Conservation (phyloP, 2,113 vertebrate genomes). For the Hiodon alosoides region DNA sequence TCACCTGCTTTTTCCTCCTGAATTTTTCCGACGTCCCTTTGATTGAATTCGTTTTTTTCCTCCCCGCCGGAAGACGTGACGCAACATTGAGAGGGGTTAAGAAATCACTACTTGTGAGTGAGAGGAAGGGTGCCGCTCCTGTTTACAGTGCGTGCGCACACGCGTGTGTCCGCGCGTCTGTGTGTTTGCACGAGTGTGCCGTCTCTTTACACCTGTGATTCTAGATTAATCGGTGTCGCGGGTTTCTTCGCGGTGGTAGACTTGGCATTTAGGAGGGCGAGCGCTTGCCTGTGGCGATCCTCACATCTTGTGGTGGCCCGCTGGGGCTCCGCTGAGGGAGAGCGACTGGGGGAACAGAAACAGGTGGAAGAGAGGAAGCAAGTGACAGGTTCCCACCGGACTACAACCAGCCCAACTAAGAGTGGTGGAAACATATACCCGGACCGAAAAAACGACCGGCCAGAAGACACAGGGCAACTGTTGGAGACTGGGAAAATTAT, state of each 20-base stretch:
- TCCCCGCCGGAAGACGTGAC: not conserved
- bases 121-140: not conserved
- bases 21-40: not conserved
- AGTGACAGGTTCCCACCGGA: not conserved
- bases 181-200: not conserved
- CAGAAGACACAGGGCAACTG: not conserved
- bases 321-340: not conserved
- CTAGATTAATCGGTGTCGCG: not conserved
- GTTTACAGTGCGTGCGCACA: no score
- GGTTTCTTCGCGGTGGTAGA: not conserved
- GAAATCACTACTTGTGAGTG: not conserved
- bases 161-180: not conserved
- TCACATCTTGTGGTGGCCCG: no score
- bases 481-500: not conserved
- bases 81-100: not conserved
- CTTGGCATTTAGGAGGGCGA: not conserved
- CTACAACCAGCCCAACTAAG: not conserved
- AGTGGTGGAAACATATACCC: not conserved
- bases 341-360: no score
- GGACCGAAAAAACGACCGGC: not conserved
- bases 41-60: not conserved
- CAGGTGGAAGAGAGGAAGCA: not conserved
- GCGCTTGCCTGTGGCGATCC: not conserved
- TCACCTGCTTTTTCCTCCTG: not conserved
- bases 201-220: not conserved